Evolutionary conservation across 2,797 vertebrate species (phyloP), one percentile per base, ranked within the genome.

Genomic region (Clarias pachynema): DNA sequence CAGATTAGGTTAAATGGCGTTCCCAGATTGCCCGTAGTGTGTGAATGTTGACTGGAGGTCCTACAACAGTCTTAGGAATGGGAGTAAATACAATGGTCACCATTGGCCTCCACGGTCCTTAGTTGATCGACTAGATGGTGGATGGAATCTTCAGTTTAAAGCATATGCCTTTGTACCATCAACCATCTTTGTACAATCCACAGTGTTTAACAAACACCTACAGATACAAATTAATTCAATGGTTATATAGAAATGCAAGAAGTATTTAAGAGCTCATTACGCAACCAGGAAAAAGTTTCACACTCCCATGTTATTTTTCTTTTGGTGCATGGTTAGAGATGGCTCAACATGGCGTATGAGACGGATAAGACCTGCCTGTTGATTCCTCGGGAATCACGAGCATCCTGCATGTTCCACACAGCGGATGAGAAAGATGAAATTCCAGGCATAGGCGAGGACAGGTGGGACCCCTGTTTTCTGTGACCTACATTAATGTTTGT

Each of bases 281-380:
- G 66, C 7, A 82, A 72, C 31, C 34, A 37, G 10, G n/a, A 85
- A 84, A 37, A 53, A 53, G 1, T 44, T 62, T 60, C 26, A 66
- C 65, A 40, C 5, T n/a, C 81, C 22, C 5, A 62, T 79, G 24
- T n/a, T 79, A 10, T 81, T 26, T 0, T 66, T 70, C 40, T 80
- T 31, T 82, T 85, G 56, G 24, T 12, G 60, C 60, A 40, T 12
- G 31, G 1, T 79, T 89, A 95, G 95, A 92, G 91, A 95, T 94
- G 94, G 94, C 93, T 87, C 89, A 95, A 94, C 91, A 95, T 95
- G 94, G 94, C 94, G 15, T 86, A 92, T 93, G 93, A 93, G 85
- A 90, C 93, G 86, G 93, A 95, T 16, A 93, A 93, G 84, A 86
- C 93, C 84, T 92, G 89, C 77, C 88, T 94, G 82, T 73, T 95